Base-by-base conservation (phyloP, 2,113 vertebrate genomes). In the Rhinichthys klamathensis region DNA sequence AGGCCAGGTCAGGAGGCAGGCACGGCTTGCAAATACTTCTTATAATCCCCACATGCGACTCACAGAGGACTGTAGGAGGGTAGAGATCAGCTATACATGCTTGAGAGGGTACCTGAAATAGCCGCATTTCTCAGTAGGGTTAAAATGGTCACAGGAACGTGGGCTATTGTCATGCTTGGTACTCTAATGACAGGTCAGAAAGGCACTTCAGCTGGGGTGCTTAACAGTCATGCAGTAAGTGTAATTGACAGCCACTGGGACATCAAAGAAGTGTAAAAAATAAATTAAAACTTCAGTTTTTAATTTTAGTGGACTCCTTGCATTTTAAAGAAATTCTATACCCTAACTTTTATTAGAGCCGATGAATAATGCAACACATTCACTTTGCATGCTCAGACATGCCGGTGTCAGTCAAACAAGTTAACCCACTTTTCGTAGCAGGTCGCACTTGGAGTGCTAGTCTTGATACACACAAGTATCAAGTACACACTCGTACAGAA, bases 1-100 rank as follows among this genome's bases (percentile, higher is more conserved):
- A 84, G 92, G 92, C 89, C 91, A 1, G 69, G 89, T 93, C 92
- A 91, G 89, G 80, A 83, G 87, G 91, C 89, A 89, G 87, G 83
- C 90, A 41, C 81, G 41, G 88, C 87, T 87, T 88, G 89, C 86
- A 80, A 92, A 93, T 92, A 91, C 93, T 91, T 90, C 82, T 87
- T 84, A 90, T 95, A 90, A 92, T 93, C 94, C 93, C 87, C 72
- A 58, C 92, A 93, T 83, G 88, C 87, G 91, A 93, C 84, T 88
- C 88, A 61, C 83, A 49, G 60, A 44, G 44, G 73, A 77, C 67
- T 38, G 61, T 25, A 32, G 75, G 76, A 30, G 80, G 27, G 84
- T 67, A 65, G 41, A 30, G 67, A 78, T 76, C 76, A 86, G 84
- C 80, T 75, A 85, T 72, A 67, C 38, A 60, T 74, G 79, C 84